Evolutionary conservation across 2,113 vertebrate species (phyloP), one percentile per base, ranked within the genome.

Genomic region (Colius striatus): DNA sequence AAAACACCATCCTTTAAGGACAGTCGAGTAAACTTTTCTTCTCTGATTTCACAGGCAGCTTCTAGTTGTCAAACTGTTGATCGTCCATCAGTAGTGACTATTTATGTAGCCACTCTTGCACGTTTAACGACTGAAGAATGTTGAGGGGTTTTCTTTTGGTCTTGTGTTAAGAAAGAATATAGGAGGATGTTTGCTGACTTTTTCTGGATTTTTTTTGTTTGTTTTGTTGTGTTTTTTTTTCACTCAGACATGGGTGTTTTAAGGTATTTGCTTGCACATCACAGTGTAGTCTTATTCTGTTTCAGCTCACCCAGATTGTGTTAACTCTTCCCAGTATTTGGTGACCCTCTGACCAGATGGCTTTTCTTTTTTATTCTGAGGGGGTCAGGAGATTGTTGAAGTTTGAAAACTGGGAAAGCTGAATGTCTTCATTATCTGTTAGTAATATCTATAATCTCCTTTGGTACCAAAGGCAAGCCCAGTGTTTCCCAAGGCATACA

Each of bases 291-390:
- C 54, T 75, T 68, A 47, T 4, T 92, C 89, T 95, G 91, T 85
- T 22, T 89, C 63, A 48, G 61, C 84, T 89, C 32, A 12, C 67
- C 16, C 67, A 93, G 94, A 84, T 92, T 80, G 70, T 90, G 41
- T 75, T 96, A 82, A 75, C 65, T 73, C 11, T 74, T 90, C 55
- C 53, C 30, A 63, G 30, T 92, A 93, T 70, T 78, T 21, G 30
- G 45, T 88, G 85, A 76, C 80, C 67, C 70, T 95, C 78, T 88
- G 66, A 65, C 89, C 47, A 78, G 38, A 62, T 89, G 63, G 63
- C 74, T 75, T 94, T 95, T 90, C 26, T 75, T 92, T 93, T 84
- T 62, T 34, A 43, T 95, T 71, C 77, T 30, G 65, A 84, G 60
- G 17, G 75, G 17, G 75, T 91, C 58, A 53, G 81, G 78, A 58